Base-by-base conservation (phyloP, 2,113 vertebrate species). In the Monopterus albus region DNA sequence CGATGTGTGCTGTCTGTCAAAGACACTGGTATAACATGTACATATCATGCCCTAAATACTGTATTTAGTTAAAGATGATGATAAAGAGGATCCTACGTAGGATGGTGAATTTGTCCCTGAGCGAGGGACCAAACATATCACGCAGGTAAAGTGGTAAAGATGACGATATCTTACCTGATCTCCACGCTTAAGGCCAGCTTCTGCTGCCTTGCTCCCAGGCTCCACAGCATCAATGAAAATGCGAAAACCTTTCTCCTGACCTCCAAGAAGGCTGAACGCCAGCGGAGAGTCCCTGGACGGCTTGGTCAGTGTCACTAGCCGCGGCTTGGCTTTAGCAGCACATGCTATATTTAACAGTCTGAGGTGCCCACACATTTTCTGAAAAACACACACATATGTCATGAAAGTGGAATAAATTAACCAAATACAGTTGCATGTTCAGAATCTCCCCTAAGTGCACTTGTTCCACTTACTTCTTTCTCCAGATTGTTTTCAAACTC, bases 341-440 rank as follows among this genome's bases (percentile, higher is more conserved):
- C 98, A 99, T 6, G 98, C 97, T 72, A 99, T 99, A 84, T 99
- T 99, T 92, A 99, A 93, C 84, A 99, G 94, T 92, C 98, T 93
- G 82, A 99, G 93, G 89, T 99, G 98, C 72, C 98, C 98, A 29
- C 95, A 96, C 98, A 99, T 99, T 95, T 98, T 99, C 97, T 99
- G 61, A 77, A 26, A 5, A 8, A 42, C 10, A 39, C 10, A 57
- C 1, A 15, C 14, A 20, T 3, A 60, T 2, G 15, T 60, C 14
- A 88, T 43, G 13, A 20, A 13, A 29, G 11, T 13, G 13, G 8
- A 31, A 29, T 0, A 15, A 15, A 50, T 5, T 0, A 20, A 20
- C 8, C 20, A 12, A 8, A 15, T 13, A 15, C 1, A 17, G 7
- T 14, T 13, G 12, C 3, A 28, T 11, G 4, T 5, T n/a, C 4